These are phyloP conservation scores for Sternotherus odoratus DNA, from an alignment of 2,797 vertebrate species.

Conservation along the genomic window DNA sequence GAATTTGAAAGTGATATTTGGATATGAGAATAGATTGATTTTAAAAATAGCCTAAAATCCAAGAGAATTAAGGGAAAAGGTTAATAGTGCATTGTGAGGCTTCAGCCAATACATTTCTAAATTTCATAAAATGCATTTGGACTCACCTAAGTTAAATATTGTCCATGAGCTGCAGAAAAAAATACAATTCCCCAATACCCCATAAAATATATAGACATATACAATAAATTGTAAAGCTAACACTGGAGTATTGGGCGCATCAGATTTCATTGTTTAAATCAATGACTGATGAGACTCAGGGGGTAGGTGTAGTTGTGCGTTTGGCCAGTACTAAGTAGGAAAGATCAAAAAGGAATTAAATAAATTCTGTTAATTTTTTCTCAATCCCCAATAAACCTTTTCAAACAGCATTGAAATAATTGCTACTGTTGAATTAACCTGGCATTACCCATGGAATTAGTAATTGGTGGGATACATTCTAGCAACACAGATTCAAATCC, in stretches of 20 bases:
- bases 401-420: constrained; percentile 21
- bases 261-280: not conserved
- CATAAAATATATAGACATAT: not conserved
- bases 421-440: constrained; percentile 27
- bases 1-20: not conserved
- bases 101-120: not conserved
- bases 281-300: not conserved
- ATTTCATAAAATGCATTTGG: not conserved
- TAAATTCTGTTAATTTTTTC: constrained; percentile 26
- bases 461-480: constrained; percentile 28
- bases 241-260: not conserved
- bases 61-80: not conserved
- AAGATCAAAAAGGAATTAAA: not conserved
- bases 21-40: not conserved
- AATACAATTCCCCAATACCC: not conserved
- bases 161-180: not conserved
- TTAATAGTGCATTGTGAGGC: not conserved
- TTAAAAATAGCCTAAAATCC: constrained; percentile 2
- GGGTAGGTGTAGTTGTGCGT: not conserved
- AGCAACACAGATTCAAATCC: constrained; percentile 37
- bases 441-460: constrained; percentile 43
- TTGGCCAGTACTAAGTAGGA: constrained; percentile 8
- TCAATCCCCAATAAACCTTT: not conserved
- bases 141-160: not conserved
- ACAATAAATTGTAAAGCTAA: not conserved